A percentile compares a stretch with the other conserved stretches of the same genome.
These are phyloP conservation scores for Eumaeus atala DNA, from an alignment of 1,140 invertebrate species.

Conservation along the genomic window DNA sequence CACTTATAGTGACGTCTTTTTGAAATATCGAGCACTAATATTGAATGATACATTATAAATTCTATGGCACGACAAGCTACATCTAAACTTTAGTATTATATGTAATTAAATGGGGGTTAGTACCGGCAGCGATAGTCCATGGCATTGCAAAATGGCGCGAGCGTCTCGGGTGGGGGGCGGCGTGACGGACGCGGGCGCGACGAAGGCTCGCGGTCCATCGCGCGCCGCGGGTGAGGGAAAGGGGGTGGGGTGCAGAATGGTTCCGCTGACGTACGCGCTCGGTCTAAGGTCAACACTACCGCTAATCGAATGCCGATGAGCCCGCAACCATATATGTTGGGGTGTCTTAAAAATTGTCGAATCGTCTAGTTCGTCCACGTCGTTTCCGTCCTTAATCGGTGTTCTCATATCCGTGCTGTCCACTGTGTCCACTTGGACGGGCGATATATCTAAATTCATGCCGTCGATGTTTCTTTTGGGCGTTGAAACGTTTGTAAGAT, in stretches of 20 bases:
- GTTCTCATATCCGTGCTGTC: slow-evolving; percentile 54
- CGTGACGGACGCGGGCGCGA: slow-evolving; percentile 46
- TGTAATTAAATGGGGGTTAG: slow-evolving; percentile 73
- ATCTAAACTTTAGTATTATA: slow-evolving; percentile 54
- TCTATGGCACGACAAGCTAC: slow-evolving; percentile 46
- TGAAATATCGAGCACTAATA: slow-evolving; percentile 14
- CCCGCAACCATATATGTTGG: slow-evolving; percentile 47
- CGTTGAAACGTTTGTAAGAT: slow-evolving; percentile 54
- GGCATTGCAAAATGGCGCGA: slow-evolving; percentile 66
- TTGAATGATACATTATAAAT: slow-evolving; percentile 17
- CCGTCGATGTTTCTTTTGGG: slow-evolving; percentile 56
- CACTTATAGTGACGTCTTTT: not conserved
- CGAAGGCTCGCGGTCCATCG: slow-evolving; percentile 33
- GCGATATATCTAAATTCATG: slow-evolving; percentile 66
- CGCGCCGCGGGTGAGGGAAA: slow-evolving; percentile 25
- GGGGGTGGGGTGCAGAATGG: slow-evolving; percentile 20
- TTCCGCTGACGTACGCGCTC: slow-evolving; percentile 18
- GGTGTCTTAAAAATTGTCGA: slow-evolving; percentile 62
- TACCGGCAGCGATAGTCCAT: slow-evolving; percentile 73
- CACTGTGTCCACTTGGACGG: slow-evolving; percentile 63
- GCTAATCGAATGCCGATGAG: slow-evolving; percentile 49
- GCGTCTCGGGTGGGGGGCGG: slow-evolving; percentile 55
- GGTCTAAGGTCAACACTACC: slow-evolving; percentile 35
- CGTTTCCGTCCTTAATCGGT: slow-evolving; percentile 31
- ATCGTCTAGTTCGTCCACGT: slow-evolving; percentile 55